Evolutionary conservation across 2,888 invertebrate genomes (phyloP).

Genomic region (Fabriciana adippe): DNA sequence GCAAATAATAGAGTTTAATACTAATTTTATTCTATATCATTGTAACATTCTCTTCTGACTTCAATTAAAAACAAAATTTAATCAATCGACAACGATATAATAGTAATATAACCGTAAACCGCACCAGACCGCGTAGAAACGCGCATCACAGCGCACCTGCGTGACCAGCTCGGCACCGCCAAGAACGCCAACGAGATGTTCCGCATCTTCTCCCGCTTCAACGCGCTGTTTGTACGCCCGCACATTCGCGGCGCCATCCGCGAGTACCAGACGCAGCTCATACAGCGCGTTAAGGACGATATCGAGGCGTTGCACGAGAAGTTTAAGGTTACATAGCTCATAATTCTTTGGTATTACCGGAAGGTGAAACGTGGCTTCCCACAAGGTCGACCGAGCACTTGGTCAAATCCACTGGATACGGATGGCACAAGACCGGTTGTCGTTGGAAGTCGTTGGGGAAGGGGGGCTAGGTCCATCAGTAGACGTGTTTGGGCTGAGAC

Average conservation of each 20-base stretch:
- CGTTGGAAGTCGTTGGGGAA: too few species aligned
- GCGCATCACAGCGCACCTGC: slow-evolving; percentile 97
- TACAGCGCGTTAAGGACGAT: slow-evolving; percentile 99
- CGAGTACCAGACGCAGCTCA: slow-evolving; percentile 99
- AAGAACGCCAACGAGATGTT: slow-evolving; percentile 99
- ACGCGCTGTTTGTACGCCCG: slow-evolving; percentile 98
- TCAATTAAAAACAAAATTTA: too few species aligned
- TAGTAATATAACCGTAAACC: neutral
- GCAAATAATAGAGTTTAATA: too few species aligned
- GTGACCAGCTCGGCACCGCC: slow-evolving; percentile 98
- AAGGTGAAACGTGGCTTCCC: too few species aligned
- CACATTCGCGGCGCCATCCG: slow-evolving; percentile 99
- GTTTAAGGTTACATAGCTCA: slow-evolving; percentile 87
- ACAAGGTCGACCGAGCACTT: too few species aligned
- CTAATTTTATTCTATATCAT: too few species aligned
- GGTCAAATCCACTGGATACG: too few species aligned
- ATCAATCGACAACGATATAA: neutral
- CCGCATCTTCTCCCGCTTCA: slow-evolving; percentile 98
- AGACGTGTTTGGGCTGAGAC: too few species aligned
- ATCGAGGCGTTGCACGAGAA: slow-evolving; percentile 99
- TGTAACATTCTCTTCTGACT: too few species aligned
- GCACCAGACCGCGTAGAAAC: slow-evolving; percentile 95
- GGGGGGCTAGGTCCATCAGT: too few species aligned
- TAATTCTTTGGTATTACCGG: neutral
- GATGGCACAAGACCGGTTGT: too few species aligned